Evolutionary conservation across 2,113 vertebrate species (phyloP).

Genomic region (Peucedramus taeniatus): DNA sequence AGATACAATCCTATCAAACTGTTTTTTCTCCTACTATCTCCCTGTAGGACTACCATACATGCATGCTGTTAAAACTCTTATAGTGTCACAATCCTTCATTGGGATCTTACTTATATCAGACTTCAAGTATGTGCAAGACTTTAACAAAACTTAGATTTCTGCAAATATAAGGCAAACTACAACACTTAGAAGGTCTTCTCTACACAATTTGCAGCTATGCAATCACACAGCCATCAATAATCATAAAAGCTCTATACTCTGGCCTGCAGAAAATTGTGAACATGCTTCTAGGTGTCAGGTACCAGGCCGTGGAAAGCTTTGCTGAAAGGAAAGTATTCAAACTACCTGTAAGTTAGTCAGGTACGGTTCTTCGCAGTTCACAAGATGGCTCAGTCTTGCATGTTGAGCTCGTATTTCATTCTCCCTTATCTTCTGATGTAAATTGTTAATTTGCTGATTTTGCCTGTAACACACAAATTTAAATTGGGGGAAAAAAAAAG

Average conservation of each 20-base stretch:
- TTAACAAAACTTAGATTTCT: background rate
- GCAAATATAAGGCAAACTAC: background rate
- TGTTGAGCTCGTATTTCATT: conserved; percentile 88
- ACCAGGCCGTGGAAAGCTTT: background rate
- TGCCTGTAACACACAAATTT: conserved; percentile 79
- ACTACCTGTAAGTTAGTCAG: conserved; percentile 79
- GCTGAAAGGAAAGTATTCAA: background rate
- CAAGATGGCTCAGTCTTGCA: conserved; percentile 80
- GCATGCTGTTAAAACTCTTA: background rate
- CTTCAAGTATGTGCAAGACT: background rate
- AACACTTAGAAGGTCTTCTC: background rate
- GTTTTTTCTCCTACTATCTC: background rate
- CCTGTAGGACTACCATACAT: background rate
- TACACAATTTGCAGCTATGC: background rate
- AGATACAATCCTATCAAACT: background rate
- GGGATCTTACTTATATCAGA: background rate
- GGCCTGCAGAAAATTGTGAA: background rate
- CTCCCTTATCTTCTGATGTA: conserved; percentile 89
- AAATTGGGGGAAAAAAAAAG: background rate
- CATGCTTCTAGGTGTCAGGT: background rate
- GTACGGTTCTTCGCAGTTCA: conserved; percentile 77
- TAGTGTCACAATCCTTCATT: background rate
- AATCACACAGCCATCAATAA: background rate
- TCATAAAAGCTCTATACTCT: background rate
- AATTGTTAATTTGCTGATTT: conserved; percentile 89